A percentile compares a stretch with the other conserved stretches of the same genome.
Conservation (phyloP, 2,888 invertebrate genomes). For the Beris morrisii region DNA sequence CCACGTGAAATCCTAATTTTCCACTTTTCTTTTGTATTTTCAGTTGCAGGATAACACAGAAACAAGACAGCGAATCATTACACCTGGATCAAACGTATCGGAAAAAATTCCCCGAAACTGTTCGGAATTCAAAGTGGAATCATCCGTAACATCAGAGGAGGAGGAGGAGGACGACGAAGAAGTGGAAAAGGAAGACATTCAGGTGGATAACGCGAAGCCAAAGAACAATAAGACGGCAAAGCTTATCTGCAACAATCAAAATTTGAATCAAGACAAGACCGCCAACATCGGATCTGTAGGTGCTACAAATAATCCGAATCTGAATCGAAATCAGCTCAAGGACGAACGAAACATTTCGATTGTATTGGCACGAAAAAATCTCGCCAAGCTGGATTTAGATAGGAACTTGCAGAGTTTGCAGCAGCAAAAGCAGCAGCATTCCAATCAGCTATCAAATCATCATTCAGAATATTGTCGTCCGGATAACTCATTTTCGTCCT, state of each 20-base stretch:
- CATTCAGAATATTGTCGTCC: slow-evolving; percentile 1
- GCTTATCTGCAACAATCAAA: not conserved
- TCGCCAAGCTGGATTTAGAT: slow-evolving; percentile 41
- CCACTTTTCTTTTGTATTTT: slow-evolving; percentile 7
- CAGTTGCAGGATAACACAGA: slow-evolving; percentile 26
- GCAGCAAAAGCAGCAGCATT: slow-evolving; percentile 12
- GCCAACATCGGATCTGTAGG: not conserved
- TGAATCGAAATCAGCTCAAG: slow-evolving; percentile 1
- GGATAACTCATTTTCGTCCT: slow-evolving; percentile 31
- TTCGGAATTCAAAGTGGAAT: slow-evolving; percentile 11
- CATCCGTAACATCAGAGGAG: not conserved
- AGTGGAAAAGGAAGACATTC: slow-evolving; percentile 2
- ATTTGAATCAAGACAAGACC: not conserved
- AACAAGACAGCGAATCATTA: slow-evolving; percentile 14
- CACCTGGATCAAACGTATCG: slow-evolving; percentile 17
- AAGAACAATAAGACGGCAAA: not conserved
- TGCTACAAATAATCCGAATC: slow-evolving; percentile 3
- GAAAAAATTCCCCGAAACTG: slow-evolving; percentile 7
- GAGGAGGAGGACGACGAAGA: slow-evolving; percentile 19
- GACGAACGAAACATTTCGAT: slow-evolving; percentile 14
- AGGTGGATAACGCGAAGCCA: slow-evolving; percentile 8
- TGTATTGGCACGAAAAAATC: slow-evolving; percentile 35
- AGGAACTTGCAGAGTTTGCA: slow-evolving; percentile 21
- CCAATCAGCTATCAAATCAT: not conserved
- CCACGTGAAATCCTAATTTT: not conserved